Conservation (phyloP, 1,140 invertebrate genomes). For the Atta texana region DNA sequence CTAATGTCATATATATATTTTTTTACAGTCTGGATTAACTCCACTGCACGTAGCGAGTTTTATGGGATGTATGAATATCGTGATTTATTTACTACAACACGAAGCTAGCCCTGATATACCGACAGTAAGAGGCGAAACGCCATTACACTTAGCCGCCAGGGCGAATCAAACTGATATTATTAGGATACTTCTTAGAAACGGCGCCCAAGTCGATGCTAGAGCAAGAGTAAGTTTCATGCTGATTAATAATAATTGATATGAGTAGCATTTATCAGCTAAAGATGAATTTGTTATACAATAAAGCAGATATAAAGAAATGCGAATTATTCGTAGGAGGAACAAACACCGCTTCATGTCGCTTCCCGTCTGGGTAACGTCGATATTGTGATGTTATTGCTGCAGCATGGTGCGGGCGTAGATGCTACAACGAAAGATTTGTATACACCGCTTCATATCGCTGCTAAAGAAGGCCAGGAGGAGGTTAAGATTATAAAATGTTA, state of each 20-base stretch:
- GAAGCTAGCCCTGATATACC: constrained; percentile 97
- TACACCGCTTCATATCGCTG: constrained; percentile 98
- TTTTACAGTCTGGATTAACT: constrained; percentile 94
- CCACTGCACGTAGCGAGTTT: constrained; percentile 99
- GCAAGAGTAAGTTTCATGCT: constrained; percentile 89
- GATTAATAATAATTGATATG: constrained; percentile 47
- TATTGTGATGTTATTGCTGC: constrained; percentile 95
- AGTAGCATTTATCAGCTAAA: constrained; percentile 33
- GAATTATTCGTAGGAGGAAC: constrained; percentile 90
- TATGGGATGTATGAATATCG: constrained; percentile 99
- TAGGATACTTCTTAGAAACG: constrained; percentile 97
- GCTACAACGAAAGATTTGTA: constrained; percentile 97
- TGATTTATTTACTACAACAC: constrained; percentile 97
- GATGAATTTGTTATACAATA: constrained; percentile 24
- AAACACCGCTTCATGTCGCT: constrained; percentile 97
- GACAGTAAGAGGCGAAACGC: constrained; percentile 98
- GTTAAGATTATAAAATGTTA: constrained; percentile 80
- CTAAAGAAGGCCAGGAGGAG: constrained; percentile 98
- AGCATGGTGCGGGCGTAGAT: constrained; percentile 95
- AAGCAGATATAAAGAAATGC: background rate
- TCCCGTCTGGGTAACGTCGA: constrained; percentile 96
- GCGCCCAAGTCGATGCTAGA: constrained; percentile 97
- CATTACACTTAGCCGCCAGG: constrained; percentile 97
- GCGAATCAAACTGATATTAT: constrained; percentile 99
- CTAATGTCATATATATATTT: constrained; percentile 60